phyloP scores from a whole-genome alignment of 2,888 invertebrate genomes.

The Xanthorhoe spadicearia region DNA sequence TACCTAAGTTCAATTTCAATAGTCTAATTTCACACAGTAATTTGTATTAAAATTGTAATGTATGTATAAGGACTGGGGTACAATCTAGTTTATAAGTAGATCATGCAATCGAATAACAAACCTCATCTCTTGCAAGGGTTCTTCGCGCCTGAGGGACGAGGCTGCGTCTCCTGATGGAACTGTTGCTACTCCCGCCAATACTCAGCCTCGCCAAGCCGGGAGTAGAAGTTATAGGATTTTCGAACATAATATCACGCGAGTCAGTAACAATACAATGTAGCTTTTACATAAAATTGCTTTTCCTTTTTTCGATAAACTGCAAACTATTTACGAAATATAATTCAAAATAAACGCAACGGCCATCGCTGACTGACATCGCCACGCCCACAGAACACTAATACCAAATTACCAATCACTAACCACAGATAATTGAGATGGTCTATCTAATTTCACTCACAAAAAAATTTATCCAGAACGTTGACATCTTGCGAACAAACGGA shows the following conservation, averaged over 20 bases:
- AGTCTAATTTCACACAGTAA: no score
- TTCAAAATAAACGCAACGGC: slow-evolving; percentile 19
- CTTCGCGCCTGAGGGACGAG: slow-evolving; percentile 63
- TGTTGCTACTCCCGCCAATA: slow-evolving; percentile 73
- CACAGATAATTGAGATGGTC: no score
- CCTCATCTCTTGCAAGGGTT: slow-evolving; percentile 63
- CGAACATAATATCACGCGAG: slow-evolving; percentile 60
- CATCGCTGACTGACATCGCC: not conserved
- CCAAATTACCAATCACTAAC: not conserved
- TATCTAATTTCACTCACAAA: no score
- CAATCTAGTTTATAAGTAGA: no score
- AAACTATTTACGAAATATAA: slow-evolving; percentile 9
- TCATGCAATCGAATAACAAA: slow-evolving; percentile 41
- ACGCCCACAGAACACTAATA: no score
- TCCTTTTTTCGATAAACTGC: not conserved
- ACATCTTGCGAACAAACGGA: not conserved
- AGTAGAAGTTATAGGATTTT: slow-evolving; percentile 68
- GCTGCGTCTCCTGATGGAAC: slow-evolving; percentile 67
- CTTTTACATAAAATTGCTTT: not conserved
- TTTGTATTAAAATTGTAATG: not conserved
- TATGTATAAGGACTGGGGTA: not conserved
- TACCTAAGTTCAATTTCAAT: no score
- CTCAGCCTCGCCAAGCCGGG: slow-evolving; percentile 62
- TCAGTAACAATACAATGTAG: slow-evolving; percentile 1
- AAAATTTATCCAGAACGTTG: not conserved